Evolutionary conservation across 2,888 invertebrate genomes (phyloP), one percentile per base, ranked within the genome.

Genomic region (Unio pictorum): DNA sequence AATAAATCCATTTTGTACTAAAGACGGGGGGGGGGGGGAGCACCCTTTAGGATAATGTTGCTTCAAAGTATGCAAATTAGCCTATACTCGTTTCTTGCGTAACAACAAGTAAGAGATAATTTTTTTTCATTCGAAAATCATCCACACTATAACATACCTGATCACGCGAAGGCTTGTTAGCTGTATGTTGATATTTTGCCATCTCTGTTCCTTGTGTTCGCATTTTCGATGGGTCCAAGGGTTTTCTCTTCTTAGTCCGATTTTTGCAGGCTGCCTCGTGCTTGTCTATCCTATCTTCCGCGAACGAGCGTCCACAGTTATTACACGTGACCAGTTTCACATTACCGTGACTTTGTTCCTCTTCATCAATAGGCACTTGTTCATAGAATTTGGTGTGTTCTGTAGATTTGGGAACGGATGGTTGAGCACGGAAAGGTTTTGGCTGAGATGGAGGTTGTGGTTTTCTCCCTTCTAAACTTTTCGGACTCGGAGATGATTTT

Each of bases 181-280:
- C 60, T 23, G 55, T 61, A 55, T 62, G 64, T 18, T 64, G 92
- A 86, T 93, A 96, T 63, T 93, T 92, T 86, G 96, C 97, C 55
- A 95, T 93, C 84, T 97, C 98, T 0, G 97, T 97, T 34, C 97
- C 97, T 90, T 93, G 91, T 66, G 97, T 81, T 68, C 89, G 75
- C 78, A 86, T 85, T 74, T 88, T 88, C 2, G 84, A 70, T 6
- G 86, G 82, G 74, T 89, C 89, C 76, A 89, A 84, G 17, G 82
- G 82, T 71, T 89, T 88, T 60, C 89, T 75, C 64, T 84, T 84
- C 75, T 86, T 88, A 6, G 81, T 80, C n/a, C 74, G 69, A 62
- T 82, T 84, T 54, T 78, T 81, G 77, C 89, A 89, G 11, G 83
- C 84, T n/a, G 75, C 71, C 69, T 81, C 76, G 72, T 89, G 89